A percentile compares a stretch with the other conserved stretches of the same genome.
These are phyloP conservation scores for Pogona vitticeps DNA, from an alignment of 2,113 vertebrate species.

Conservation along the genomic window DNA sequence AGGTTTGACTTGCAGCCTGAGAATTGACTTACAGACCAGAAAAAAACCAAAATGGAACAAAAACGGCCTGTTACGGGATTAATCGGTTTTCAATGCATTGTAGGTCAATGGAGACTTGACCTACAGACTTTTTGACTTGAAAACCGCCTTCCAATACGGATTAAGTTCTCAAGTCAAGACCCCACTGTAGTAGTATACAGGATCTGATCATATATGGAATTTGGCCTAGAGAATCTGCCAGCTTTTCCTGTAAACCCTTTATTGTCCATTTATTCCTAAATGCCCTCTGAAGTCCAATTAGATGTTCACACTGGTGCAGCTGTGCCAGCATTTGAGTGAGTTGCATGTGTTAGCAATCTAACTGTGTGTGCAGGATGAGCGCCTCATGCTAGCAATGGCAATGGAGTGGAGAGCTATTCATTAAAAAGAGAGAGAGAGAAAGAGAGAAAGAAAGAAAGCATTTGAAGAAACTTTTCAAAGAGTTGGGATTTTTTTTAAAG, in stretches of 20 bases:
- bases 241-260: neutral
- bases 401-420: slow-evolving; percentile 7
- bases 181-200: no score
- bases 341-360: neutral
- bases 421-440: no score
- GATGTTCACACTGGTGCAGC: neutral
- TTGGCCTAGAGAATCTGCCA: neutral
- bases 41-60: no score
- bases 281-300: neutral
- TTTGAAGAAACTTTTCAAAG: slow-evolving; percentile 4
- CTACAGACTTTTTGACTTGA: no score
- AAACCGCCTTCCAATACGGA: no score
- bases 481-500: neutral
- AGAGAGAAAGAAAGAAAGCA: no score
- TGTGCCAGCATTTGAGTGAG: slow-evolving; percentile 16
- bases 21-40: no score
- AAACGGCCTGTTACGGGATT: no score
- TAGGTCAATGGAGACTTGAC: no score
- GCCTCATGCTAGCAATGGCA: neutral
- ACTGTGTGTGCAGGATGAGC: neutral
- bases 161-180: no score
- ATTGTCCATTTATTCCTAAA: neutral
- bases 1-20: no score
- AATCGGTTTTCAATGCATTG: no score
- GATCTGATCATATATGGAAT: neutral